phyloP scores from a whole-genome alignment of 2,888 invertebrate genomes.

The Tetanocera ferruginea region DNA sequence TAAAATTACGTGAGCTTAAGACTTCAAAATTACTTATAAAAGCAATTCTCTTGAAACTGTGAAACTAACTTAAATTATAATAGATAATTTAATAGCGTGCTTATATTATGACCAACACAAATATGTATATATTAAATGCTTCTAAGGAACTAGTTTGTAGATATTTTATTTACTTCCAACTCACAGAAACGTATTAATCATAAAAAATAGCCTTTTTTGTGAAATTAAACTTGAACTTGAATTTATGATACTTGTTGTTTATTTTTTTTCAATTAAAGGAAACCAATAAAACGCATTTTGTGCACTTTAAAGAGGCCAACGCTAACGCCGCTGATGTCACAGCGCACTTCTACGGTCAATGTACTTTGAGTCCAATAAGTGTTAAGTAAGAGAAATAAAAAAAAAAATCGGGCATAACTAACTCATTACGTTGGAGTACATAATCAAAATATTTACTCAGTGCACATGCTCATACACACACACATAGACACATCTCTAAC shows the following conservation, averaged over 20 bases:
- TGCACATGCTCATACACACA: not conserved
- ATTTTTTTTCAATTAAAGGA: not conserved
- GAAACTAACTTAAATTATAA: too few relatives aligned
- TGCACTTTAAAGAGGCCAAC: not conserved
- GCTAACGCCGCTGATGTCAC: too few relatives aligned
- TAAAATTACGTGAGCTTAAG: too few relatives aligned
- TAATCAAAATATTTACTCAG: not conserved
- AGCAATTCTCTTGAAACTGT: too few relatives aligned
- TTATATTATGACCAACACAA: too few relatives aligned
- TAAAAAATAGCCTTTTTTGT: not conserved
- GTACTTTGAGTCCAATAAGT: not conserved
- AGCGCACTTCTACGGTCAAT: not conserved
- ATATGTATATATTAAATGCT: too few relatives aligned
- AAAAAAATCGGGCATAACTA: not conserved
- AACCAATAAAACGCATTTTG: not conserved
- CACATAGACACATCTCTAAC: not conserved
- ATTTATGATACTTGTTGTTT: not conserved
- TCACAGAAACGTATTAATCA: not conserved
- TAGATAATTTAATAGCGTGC: too few relatives aligned
- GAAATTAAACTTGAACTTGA: constrained; percentile 22
- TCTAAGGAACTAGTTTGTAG: too few relatives aligned
- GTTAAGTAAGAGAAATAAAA: not conserved
- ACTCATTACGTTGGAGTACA: not conserved
- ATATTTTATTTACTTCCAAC: too few relatives aligned
- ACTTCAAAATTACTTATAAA: too few relatives aligned